phyloP scores from a whole-genome alignment of 1,140 invertebrate genomes.

The Drosophila ananassae region DNA sequence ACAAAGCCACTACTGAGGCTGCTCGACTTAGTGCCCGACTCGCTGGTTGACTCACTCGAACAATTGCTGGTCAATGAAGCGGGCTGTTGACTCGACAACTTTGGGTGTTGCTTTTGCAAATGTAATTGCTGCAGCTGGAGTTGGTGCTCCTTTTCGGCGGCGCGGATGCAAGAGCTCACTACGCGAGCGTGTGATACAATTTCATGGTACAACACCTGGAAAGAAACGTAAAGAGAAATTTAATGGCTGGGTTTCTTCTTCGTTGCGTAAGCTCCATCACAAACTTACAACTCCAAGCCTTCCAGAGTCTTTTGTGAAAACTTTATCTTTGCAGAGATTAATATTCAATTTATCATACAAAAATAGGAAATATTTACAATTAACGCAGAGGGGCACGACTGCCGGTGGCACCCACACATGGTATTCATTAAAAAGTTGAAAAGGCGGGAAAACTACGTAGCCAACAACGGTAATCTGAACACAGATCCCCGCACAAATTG shows the following conservation, averaged over 20 bases:
- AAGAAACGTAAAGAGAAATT: constrained; percentile 31
- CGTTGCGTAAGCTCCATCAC: neutral
- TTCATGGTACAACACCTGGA: constrained; percentile 89
- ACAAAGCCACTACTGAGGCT: constrained; percentile 72
- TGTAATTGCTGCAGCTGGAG: constrained; percentile 51
- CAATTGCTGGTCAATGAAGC: constrained; percentile 75
- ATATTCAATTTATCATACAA: constrained; percentile 82
- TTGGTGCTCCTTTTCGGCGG: constrained; percentile 75
- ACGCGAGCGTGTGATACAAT: constrained; percentile 90
- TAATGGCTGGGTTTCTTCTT: constrained; percentile 21
- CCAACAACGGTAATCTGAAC: constrained; percentile 42
- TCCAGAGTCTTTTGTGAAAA: neutral
- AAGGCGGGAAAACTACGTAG: constrained; percentile 9
- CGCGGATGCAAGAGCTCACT: constrained; percentile 87
- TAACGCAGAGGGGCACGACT: constrained; percentile 62
- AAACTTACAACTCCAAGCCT: neutral
- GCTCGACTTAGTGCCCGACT: constrained; percentile 65
- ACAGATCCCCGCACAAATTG: constrained; percentile 78
- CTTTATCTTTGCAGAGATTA: constrained; percentile 23
- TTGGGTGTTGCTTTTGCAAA: constrained; percentile 38
- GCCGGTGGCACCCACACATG: constrained; percentile 64
- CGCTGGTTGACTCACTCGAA: constrained; percentile 76
- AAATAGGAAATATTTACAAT: constrained; percentile 76
- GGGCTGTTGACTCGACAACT: constrained; percentile 58
- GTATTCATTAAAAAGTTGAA: constrained; percentile 4